Evolutionary conservation across 2,888 invertebrate species (phyloP).

Genomic region (Hanleya hanleyi): DNA sequence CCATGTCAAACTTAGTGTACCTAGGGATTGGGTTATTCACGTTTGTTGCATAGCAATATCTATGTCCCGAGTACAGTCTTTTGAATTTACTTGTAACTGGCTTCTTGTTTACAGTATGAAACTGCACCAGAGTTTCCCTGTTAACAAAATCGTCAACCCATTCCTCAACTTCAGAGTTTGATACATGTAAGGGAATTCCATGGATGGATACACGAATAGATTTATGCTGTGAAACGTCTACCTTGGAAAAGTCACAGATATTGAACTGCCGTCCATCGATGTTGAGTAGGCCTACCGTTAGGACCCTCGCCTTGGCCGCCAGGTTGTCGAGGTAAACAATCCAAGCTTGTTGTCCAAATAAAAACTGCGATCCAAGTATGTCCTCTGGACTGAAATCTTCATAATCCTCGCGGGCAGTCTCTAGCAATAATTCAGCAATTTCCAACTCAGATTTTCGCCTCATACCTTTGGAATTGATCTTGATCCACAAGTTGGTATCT

Average conservation of each 20-base stretch:
- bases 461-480: not conserved
- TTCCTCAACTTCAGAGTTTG: not conserved
- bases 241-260: not conserved
- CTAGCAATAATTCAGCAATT: not conserved
- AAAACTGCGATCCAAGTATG: not conserved
- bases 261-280: not conserved
- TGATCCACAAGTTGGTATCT: no score
- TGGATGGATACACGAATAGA: not conserved
- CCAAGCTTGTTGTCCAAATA: no score
- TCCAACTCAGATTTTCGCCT: not conserved
- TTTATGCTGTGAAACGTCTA: not conserved
- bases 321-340: not conserved
- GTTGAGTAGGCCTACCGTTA: not conserved
- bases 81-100: not conserved
- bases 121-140: not conserved
- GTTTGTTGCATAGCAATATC: not conserved
- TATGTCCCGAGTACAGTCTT: not conserved
- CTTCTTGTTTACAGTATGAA: not conserved
- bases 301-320: not conserved
- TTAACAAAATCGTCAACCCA: not conserved
- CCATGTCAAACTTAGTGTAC: not conserved
- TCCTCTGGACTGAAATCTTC: not conserved
- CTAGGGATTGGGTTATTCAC: not conserved
- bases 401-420: not conserved
- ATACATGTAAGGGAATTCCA: not conserved